phyloP scores from a whole-genome alignment of 2,113 vertebrate genomes.

The Balaeniceps rex region DNA sequence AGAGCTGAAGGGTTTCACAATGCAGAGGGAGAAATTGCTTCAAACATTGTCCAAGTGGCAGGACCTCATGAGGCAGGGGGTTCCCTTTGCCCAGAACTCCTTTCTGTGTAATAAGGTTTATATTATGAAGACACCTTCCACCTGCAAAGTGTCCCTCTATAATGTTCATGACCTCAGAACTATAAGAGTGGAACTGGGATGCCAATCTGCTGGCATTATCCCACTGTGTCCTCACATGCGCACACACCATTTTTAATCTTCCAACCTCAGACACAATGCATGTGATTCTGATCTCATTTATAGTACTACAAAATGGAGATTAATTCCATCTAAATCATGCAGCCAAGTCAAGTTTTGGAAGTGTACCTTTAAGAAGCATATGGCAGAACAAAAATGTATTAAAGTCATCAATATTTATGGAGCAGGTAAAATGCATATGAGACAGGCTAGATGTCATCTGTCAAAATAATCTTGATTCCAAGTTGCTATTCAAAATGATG shows the following conservation, averaged over 20 bases:
- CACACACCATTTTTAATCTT: background rate
- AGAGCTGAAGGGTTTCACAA: background rate
- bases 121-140: background rate
- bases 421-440: conserved; percentile 63
- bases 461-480: conserved; percentile 58
- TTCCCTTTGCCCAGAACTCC: background rate
- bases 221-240: background rate
- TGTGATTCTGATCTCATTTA: background rate
- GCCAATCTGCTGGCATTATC: background rate
- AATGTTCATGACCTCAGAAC: background rate
- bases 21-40: background rate
- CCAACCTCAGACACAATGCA: background rate
- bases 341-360: conserved; percentile 39
- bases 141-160: background rate
- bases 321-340: conserved; percentile 7
- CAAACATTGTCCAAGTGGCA: background rate
- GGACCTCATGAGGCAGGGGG: background rate
- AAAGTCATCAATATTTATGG: conserved; percentile 64
- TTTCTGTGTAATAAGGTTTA: background rate
- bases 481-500: conserved; percentile 27
- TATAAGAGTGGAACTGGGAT: background rate
- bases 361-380: conserved; percentile 57
- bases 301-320: conserved; percentile 39
- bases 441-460: conserved; percentile 55
- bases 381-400: conserved; percentile 46